A percentile compares a stretch with the other conserved stretches of the same genome.
phyloP scores from a whole-genome alignment of 2,888 invertebrate species.

The Graphium colonna region DNA sequence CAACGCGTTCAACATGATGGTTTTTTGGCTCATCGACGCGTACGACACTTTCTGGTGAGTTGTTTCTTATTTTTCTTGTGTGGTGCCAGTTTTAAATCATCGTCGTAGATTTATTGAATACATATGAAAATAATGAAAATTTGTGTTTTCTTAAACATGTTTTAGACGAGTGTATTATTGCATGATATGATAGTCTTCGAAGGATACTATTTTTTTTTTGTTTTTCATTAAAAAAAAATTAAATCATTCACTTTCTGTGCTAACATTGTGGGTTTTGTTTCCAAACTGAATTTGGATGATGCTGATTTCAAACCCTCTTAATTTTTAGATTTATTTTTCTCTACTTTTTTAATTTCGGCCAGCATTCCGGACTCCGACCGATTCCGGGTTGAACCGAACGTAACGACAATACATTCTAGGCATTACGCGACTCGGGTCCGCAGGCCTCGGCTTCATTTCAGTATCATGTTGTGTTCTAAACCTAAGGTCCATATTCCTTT shows the following conservation, averaged over 20 bases:
- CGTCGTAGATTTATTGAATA: not conserved
- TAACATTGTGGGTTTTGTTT: too few species aligned
- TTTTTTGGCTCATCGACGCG: slow-evolving; percentile 38
- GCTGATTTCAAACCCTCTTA: too few species aligned
- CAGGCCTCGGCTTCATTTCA: not conserved
- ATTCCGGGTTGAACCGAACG: slow-evolving; percentile 20
- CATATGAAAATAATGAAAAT: not conserved
- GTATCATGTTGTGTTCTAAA: slow-evolving; percentile 18
- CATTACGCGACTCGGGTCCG: slow-evolving; percentile 5
- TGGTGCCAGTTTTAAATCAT: not conserved
- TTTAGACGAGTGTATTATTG: too few species aligned
- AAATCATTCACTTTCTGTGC: too few species aligned
- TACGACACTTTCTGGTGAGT: slow-evolving; percentile 62
- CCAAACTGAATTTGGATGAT: too few species aligned
- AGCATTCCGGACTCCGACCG: not conserved
- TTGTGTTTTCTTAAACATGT: too few species aligned
- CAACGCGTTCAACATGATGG: slow-evolving; percentile 44
- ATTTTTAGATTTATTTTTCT: too few species aligned
- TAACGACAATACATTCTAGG: slow-evolving; percentile 6
- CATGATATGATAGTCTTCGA: too few species aligned
- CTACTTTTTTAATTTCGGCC: not conserved
- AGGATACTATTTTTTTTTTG: not conserved
- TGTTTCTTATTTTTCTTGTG: slow-evolving; percentile 27
- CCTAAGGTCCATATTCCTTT: slow-evolving; percentile 37
- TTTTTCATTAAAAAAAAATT: too few species aligned